Conservation (phyloP, 2,113 vertebrate species). For the Misgurnus anguillicaudatus region DNA sequence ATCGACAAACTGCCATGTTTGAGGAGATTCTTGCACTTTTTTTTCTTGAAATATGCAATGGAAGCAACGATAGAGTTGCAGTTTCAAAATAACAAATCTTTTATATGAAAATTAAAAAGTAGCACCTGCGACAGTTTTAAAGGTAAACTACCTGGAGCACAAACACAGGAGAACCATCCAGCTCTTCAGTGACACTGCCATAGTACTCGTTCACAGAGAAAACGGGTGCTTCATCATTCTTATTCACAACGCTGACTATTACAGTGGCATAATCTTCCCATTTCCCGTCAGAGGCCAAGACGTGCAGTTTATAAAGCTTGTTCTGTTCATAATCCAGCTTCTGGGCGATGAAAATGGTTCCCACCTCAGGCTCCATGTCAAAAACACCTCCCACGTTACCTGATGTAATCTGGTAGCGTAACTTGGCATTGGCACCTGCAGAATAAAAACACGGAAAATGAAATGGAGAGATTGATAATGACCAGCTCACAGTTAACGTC, state of each 20-base stretch:
- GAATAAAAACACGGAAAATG: conserved; percentile 6
- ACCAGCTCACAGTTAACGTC: neutral
- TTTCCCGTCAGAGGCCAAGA: conserved; percentile 88
- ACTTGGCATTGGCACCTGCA: conserved; percentile 84
- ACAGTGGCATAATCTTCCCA: conserved; percentile 86
- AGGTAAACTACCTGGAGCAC: conserved; percentile 79
- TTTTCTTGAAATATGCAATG: neutral
- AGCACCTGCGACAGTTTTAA: no score
- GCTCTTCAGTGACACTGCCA: conserved; percentile 84
- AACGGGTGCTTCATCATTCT: conserved; percentile 87
- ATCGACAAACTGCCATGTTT: neutral
- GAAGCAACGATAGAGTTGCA: neutral
- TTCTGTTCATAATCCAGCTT: conserved; percentile 85
- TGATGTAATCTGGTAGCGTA: conserved; percentile 87
- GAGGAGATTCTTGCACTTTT: neutral
- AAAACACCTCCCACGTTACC: conserved; percentile 84
- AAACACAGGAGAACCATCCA: conserved; percentile 83
- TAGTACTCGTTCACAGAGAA: conserved; percentile 87
- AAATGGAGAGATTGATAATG: neutral
- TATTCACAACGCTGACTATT: conserved; percentile 82
- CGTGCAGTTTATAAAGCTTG: conserved; percentile 81
- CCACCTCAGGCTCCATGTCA: conserved; percentile 84
- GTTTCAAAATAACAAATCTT: neutral
- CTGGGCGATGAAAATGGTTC: conserved; percentile 83
- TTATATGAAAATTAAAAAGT: neutral